A percentile compares a stretch with the other conserved stretches of the same genome.
These are phyloP conservation scores for Sminthurides bifidus DNA, from an alignment of 1,140 invertebrate species.

Conservation along the genomic window DNA sequence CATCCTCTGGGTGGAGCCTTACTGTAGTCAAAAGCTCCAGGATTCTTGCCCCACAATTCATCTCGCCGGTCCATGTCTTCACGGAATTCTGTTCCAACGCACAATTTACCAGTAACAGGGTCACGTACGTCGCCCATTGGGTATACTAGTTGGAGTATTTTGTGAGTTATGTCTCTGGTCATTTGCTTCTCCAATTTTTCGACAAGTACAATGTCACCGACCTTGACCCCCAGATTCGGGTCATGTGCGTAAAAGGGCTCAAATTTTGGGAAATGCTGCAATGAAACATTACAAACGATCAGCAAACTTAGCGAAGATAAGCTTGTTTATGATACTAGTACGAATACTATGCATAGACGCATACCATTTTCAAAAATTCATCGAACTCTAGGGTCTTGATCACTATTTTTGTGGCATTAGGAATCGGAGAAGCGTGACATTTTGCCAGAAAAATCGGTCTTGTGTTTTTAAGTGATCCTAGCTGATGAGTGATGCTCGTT, in stretches of 20 bases:
- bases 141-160: constrained; percentile 65
- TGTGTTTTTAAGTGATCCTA: too few species aligned
- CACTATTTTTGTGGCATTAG: constrained; percentile 61
- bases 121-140: constrained; percentile 68
- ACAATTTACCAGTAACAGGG: constrained; percentile 68
- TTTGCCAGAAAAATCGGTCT: constrained; percentile 52
- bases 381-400: constrained; percentile 57
- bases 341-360: constrained; percentile 30
- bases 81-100: constrained; percentile 54
- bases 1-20: constrained; percentile 63
- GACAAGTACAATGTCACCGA: constrained; percentile 67
- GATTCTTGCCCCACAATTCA: constrained; percentile 55
- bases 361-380: constrained; percentile 53
- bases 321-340: constrained; percentile 22
- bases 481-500: too few species aligned
- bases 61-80: constrained; percentile 52
- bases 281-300: constrained; percentile 32
- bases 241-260: constrained; percentile 61
- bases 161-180: constrained; percentile 62
- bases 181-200: constrained; percentile 56
- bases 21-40: constrained; percentile 56
- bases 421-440: constrained; percentile 57
- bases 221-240: constrained; percentile 60
- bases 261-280: constrained; percentile 63
- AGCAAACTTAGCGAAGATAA: neutral